A percentile compares a stretch with the other conserved stretches of the same genome.
These are phyloP conservation scores for Hemiprocne comata DNA, from an alignment of 2,113 vertebrate genomes.

Conservation along the genomic window DNA sequence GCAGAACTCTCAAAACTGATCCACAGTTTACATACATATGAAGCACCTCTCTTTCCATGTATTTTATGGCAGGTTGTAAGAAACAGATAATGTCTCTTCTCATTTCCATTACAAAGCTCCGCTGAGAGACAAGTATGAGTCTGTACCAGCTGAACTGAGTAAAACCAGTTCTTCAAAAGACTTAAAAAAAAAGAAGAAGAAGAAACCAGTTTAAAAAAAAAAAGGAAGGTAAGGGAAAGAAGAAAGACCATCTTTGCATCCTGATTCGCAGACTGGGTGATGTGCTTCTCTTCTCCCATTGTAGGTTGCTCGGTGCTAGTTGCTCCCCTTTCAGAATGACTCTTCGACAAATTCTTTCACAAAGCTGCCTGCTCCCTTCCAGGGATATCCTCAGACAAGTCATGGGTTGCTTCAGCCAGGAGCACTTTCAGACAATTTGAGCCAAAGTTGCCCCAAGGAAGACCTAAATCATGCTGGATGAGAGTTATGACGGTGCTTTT, in stretches of 20 bases:
- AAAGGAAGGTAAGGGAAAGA: neutral
- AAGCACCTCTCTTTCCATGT: neutral
- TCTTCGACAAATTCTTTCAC: neutral
- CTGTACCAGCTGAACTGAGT: slow-evolving; percentile 26
- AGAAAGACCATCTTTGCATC: neutral
- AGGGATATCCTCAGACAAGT: neutral
- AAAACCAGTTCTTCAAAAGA: slow-evolving; percentile 53
- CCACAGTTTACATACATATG: slow-evolving; percentile 30
- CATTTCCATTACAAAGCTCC: slow-evolving; percentile 66
- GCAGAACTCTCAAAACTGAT: neutral
- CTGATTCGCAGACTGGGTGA: neutral
- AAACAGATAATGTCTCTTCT: slow-evolving; percentile 30
- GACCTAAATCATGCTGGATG: neutral
- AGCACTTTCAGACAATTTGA: slow-evolving; percentile 39
- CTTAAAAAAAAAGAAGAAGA: neutral
- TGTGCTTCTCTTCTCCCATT: neutral
- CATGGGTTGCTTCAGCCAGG: slow-evolving; percentile 6
- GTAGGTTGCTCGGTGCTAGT: neutral
- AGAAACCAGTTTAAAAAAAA: neutral
- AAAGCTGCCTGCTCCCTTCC: neutral
- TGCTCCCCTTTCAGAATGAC: neutral
- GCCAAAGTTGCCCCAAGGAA: slow-evolving; percentile 20
- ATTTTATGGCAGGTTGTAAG: slow-evolving; percentile 21
- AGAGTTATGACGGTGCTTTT: neutral
- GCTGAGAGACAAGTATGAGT: neutral